These are phyloP conservation scores for Drosophila tani DNA, from an alignment of 1,140 invertebrate species.

Conservation along the genomic window DNA sequence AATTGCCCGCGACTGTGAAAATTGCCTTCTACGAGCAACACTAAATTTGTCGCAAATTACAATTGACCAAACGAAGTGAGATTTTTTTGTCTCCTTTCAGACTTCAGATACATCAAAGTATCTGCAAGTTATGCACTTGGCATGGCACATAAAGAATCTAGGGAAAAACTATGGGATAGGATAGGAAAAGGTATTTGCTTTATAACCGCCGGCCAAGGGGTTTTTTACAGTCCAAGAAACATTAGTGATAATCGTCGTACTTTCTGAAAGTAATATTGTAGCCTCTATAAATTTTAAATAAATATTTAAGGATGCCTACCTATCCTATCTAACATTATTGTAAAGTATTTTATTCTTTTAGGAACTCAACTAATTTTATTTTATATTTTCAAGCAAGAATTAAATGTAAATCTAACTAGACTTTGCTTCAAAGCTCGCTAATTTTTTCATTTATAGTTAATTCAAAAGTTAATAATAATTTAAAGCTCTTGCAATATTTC, in stretches of 20 bases:
- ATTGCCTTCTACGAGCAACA: slow-evolving; percentile 32
- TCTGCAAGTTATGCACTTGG: slow-evolving; percentile 22
- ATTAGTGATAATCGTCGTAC: slow-evolving; percentile 12
- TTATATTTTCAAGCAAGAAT: no score
- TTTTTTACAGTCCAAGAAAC: slow-evolving; percentile 1
- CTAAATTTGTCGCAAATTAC: slow-evolving; percentile 75
- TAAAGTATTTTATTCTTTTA: no score
- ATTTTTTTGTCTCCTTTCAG: not conserved
- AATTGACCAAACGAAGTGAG: slow-evolving; percentile 26
- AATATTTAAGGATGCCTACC: no score
- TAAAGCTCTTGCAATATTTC: not conserved
- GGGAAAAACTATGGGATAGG: not conserved
- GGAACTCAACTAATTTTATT: no score
- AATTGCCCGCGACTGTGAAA: slow-evolving; percentile 33
- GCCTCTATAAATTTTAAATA: not conserved
- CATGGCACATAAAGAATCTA: slow-evolving; percentile 13
- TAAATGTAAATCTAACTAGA: not conserved
- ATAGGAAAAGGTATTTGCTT: slow-evolving; percentile 31
- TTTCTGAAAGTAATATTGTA: not conserved
- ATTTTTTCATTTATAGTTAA: not conserved
- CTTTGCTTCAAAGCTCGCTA: not conserved
- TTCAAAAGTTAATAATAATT: not conserved
- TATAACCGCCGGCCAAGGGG: slow-evolving; percentile 19
- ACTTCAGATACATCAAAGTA: slow-evolving; percentile 31
- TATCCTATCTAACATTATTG: no score